These are phyloP conservation scores for Lumbricus terrestris DNA, from an alignment of 2,888 invertebrate genomes.

Conservation along the genomic window DNA sequence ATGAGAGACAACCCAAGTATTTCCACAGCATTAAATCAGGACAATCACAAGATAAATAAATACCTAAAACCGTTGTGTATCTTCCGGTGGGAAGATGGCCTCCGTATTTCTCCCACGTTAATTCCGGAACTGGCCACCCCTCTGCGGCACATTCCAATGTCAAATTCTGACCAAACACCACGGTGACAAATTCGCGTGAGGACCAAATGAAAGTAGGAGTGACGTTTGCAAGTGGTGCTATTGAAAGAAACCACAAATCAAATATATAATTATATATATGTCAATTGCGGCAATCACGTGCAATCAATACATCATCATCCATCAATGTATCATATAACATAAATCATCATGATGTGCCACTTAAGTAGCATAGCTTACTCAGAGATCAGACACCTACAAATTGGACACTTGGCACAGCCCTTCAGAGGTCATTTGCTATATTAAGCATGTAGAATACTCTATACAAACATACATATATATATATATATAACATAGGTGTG, in stretches of 20 bases:
- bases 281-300: background rate
- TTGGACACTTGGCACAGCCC: background rate
- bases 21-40: background rate
- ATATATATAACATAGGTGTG: too few relatives aligned
- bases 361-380: background rate
- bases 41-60: background rate
- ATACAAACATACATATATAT: background rate
- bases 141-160: constrained; percentile 8
- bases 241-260: background rate
- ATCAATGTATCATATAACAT: too few relatives aligned
- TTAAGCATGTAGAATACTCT: background rate
- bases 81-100: constrained; percentile 8
- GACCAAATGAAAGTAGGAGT: constrained; percentile 13
- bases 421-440: background rate
- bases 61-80: background rate
- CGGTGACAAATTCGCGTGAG: constrained; percentile 5
- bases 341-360: background rate
- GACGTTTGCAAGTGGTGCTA: constrained; percentile 10
- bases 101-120: constrained; percentile 6
- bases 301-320: background rate
- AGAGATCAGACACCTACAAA: background rate
- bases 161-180: constrained; percentile 6
- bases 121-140: constrained; percentile 11
- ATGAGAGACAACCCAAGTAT: background rate
- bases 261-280: background rate